Base-by-base conservation (phyloP, 23 tunicate genomes). In the Pegea sp. region DNA sequence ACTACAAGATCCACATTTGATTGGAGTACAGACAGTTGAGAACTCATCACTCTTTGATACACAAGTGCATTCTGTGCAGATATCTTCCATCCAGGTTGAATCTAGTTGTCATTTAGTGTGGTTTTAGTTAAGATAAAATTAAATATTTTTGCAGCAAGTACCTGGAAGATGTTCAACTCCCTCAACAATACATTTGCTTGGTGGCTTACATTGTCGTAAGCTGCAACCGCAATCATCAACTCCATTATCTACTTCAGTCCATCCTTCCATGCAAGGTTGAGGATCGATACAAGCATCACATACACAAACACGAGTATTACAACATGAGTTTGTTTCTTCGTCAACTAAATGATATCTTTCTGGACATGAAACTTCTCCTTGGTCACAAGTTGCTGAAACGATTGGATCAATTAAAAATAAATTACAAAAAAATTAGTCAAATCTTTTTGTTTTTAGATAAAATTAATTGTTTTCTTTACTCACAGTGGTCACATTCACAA, bases 1-100 rank as follows among this genome's bases (percentile, higher is more conserved):
- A 31, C 81, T 71, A 42, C 98, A 89, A 3, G 92, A 70, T 24
- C 80, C 78, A 51, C 98, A 89, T 61, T 78, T 77, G 34, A 60
- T 71, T 3, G 70, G 67, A 24, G 74, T 70, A 64, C 98, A 89
- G 2, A 71, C 56, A 8, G 98, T 49, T 51, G 70, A 79, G 52
- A 70, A 89, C 4, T 27, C 61, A 42, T 78, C 62, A 20, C 79
- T 33, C 0, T 64, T 48, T 2, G 43, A 29, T 2, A 59, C 49
- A 49, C 99, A 91, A 53, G 55, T 52, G 68, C 99, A 91, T 68
- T 84, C 81, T 42, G 80, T 91, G 93, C 99, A 91, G 18, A 72
- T 53, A 58, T 78, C 99, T 58, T 74, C 93, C 70, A 48, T 81
- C 99, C 99, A 91, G 2, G 64, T 51, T 25, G 63, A 59, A 51